phyloP scores from a whole-genome alignment of 2,113 vertebrate genomes.

The Lichenostomus cassidix region DNA sequence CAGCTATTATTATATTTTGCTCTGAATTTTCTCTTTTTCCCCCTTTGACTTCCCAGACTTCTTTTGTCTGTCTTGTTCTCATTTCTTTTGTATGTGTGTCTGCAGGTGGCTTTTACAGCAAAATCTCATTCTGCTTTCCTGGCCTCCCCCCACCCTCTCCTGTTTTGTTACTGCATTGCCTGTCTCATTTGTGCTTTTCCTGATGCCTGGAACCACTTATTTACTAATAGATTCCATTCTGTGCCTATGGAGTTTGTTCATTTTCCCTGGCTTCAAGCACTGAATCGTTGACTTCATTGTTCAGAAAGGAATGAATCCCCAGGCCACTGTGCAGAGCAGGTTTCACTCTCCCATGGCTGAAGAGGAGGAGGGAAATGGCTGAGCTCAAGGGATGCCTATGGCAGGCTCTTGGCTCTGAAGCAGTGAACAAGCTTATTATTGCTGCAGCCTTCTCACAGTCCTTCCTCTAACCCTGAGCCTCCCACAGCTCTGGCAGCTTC shows the following conservation, averaged over 20 bases:
- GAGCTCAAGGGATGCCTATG: background rate
- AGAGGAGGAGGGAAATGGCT: background rate
- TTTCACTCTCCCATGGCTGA: background rate
- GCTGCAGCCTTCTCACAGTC: background rate
- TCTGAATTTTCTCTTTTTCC: background rate
- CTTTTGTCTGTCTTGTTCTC: conserved; percentile 50
- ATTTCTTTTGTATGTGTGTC: conserved; percentile 28
- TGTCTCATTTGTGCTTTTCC: conserved; percentile 20
- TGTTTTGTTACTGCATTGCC: background rate
- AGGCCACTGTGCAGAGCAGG: background rate
- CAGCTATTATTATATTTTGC: conserved; percentile 35
- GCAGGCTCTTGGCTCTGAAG: background rate
- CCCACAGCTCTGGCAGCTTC: background rate
- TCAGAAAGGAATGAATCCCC: background rate
- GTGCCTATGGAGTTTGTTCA: background rate
- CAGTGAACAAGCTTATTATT: background rate
- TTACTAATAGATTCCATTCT: conserved; percentile 24
- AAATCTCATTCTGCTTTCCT: conserved; percentile 4
- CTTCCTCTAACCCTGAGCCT: background rate
- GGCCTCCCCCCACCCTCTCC: background rate
- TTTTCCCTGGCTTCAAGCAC: background rate
- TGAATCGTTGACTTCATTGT: background rate
- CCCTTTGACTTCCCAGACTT: background rate
- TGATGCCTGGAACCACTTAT: background rate
- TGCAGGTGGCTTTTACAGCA: conserved; percentile 50